Base-by-base conservation (phyloP, 2,888 invertebrate genomes). In the Galeopsomyia nigrocyanea region DNA sequence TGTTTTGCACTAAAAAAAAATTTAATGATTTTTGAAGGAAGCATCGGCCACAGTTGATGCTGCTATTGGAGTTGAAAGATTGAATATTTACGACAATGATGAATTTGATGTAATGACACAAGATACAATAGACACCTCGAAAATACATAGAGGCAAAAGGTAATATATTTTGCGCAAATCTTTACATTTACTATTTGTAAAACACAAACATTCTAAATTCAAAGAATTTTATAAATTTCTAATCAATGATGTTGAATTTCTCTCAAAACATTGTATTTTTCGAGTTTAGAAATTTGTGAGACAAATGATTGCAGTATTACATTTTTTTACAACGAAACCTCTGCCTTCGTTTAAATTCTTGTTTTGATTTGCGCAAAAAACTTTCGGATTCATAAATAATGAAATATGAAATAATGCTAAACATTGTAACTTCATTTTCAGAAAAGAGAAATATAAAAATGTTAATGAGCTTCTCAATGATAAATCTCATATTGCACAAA, bases 41-140 rank as follows among this genome's bases (percentile, higher is more conserved):
- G 57, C 76, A n/a, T 76, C 75, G 14, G 76, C 76, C n/a, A 71
- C 69, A 17, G 71, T 78, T 3, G 80, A 82, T 73, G n/a, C 70
- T 47, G 71, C 76, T 13, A 58, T 77, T 14, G 77, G 79, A 31
- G 62, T 75, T 13, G 87, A 90, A 58, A 87, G 93, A 60, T 87
- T 90, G 60, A 94, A 93, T 84, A 88, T 95, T 14, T 93, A 90
- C 82, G 94, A 94, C 80, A 91, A 87, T 68, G 94, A 94, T 82
- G 90, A 93, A 82, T 94, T 94, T 85, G 94, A 94, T 83, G 88
- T 94, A 0, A 93, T 94, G 90, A 91, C 90, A 71, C 81, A 89
- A 17, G 89, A 91, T 62, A 87, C 89, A 77, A 89, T 93, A 0
- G 88, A 89, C 76, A 80, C 82, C 49, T 80, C 86, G 1, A 86